phyloP scores from a whole-genome alignment of 2,888 invertebrate species.

The Hirudinaria manillensis region DNA sequence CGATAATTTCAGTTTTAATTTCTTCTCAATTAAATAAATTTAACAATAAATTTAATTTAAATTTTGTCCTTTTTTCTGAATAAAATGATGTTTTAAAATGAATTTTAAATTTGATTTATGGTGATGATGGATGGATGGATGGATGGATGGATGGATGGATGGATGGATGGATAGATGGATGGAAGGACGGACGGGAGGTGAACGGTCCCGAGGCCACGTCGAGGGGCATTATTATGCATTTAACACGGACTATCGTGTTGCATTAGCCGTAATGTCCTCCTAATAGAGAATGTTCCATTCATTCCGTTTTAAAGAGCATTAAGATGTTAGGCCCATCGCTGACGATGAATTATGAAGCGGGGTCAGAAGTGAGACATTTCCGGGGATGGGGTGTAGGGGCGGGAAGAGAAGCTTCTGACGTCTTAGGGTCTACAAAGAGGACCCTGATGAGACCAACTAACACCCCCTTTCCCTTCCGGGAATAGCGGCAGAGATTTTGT shows the following conservation, averaged over 20 bases:
- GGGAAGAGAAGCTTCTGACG: not conserved
- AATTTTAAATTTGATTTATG: no score
- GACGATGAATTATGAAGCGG: conserved; percentile 2
- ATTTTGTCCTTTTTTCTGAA: no score
- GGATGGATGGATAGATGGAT: not conserved
- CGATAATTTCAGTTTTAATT: no score
- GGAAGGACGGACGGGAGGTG: not conserved
- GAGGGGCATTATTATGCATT: conserved; percentile 4
- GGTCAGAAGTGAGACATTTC: not conserved
- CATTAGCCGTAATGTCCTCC: conserved; percentile 5
- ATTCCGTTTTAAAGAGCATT: conserved; percentile 5
- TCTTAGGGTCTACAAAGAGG: not conserved
- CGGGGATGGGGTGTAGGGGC: not conserved
- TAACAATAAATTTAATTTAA: no score
- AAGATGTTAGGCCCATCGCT: not conserved
- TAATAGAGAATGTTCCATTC: conserved; percentile 13
- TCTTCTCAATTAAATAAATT: no score
- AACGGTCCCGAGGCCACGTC: not conserved
- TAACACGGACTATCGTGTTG: conserved; percentile 5
- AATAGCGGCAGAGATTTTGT: not conserved
- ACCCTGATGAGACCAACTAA: no score
- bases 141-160: no score
- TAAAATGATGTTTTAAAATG: no score
- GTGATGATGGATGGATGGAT: no score
- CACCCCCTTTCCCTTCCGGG: no score